Evolutionary conservation across 2,797 vertebrate genomes (phyloP).

Genomic region (Peromyscus nudipes): DNA sequence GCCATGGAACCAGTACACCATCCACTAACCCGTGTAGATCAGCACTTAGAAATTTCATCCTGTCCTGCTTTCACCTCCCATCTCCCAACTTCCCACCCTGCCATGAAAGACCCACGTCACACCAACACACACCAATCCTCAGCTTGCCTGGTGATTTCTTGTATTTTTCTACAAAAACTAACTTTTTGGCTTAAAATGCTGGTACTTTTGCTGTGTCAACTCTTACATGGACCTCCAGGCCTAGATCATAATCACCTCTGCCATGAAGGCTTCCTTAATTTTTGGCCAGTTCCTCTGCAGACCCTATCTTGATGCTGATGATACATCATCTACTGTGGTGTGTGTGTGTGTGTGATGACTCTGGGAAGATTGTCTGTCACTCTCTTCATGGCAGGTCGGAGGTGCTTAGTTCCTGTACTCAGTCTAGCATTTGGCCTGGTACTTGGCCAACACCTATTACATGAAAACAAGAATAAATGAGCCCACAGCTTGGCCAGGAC

Average conservation of each 20-base stretch:
- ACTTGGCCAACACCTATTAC: background rate
- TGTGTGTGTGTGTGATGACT: fast-evolving
- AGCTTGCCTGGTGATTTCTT: background rate
- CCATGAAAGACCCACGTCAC: background rate
- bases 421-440: background rate
- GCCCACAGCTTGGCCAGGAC: background rate
- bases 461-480: background rate
- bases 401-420: background rate
- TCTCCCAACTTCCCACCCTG: too few relatives aligned
- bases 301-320: background rate
- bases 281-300: background rate
- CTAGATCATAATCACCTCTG: background rate
- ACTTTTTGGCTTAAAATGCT: background rate
- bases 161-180: background rate
- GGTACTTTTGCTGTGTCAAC: background rate
- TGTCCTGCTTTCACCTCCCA: background rate
- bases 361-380: background rate
- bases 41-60: background rate
- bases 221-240: background rate
- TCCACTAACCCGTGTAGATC: background rate
- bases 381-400: background rate
- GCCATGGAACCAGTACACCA: too few relatives aligned
- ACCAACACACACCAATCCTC: background rate
- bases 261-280: background rate
- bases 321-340: background rate